A percentile compares a stretch with the other conserved stretches of the same genome.
phyloP scores from a whole-genome alignment of 2,113 vertebrate species.

The Oostethus manadensis region DNA sequence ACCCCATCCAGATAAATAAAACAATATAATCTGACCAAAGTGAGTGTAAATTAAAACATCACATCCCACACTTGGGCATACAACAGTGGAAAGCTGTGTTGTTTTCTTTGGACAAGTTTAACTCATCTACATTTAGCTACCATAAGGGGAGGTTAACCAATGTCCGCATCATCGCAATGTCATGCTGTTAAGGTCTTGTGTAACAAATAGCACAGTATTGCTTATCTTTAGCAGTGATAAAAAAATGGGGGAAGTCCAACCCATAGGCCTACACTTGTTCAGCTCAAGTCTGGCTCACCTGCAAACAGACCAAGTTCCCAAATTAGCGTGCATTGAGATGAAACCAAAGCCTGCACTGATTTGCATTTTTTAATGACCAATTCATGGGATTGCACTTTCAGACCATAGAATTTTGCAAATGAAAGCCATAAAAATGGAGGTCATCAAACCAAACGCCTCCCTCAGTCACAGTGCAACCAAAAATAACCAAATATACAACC shows the following conservation, averaged over 20 bases:
- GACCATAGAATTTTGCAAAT: no score
- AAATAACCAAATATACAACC: no score
- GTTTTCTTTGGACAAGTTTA: conserved; percentile 30
- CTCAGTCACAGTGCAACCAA: no score
- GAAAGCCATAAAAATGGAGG: no score
- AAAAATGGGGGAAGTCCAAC: no score
- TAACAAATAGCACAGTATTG: conserved; percentile 18
- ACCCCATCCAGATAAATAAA: conserved; percentile 43
- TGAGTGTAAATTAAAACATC: conserved; percentile 39
- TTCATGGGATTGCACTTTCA: no score
- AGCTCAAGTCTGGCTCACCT: background rate
- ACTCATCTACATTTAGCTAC: background rate
- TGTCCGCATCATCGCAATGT: conserved; percentile 24
- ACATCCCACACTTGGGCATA: conserved; percentile 41
- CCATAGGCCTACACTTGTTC: no score
- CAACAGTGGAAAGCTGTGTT: conserved; percentile 39
- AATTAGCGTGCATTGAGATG: background rate
- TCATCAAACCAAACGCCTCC: no score
- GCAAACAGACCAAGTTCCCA: conserved; percentile 5
- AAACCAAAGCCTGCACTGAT: no score
- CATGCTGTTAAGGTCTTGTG: conserved; percentile 9
- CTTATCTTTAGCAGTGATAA: no score
- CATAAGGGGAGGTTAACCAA: conserved; percentile 8
- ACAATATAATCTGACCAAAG: conserved; percentile 34
- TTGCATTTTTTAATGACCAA: no score